A percentile compares a stretch with the other conserved stretches of the same genome.
Conservation (phyloP, 1,140 invertebrate genomes). For the Bilobella aurantiaca region DNA sequence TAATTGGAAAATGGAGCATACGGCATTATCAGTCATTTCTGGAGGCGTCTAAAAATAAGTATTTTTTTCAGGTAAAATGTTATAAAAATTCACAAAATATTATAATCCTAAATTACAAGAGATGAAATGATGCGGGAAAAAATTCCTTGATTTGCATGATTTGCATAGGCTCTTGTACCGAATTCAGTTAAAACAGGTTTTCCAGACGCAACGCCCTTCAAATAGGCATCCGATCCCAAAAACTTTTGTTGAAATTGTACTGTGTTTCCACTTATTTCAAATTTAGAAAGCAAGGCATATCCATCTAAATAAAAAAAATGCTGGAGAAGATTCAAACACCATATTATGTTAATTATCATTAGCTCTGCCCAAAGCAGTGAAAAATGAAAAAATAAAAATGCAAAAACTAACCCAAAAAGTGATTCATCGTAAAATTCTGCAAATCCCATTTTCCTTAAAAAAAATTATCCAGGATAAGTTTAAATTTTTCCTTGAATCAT, state of each 20-base stretch:
- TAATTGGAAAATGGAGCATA: slow-evolving; percentile 41
- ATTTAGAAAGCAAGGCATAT: slow-evolving; percentile 40
- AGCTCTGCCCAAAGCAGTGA: no score
- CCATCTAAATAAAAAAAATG: slow-evolving; percentile 28
- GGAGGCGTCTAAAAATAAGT: slow-evolving; percentile 36
- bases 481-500: background rate
- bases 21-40: slow-evolving; percentile 41
- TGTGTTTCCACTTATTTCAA: slow-evolving; percentile 35
- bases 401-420: slow-evolving; percentile 13
- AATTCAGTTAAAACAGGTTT: slow-evolving; percentile 42
- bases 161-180: slow-evolving; percentile 41
- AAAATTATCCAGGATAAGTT: background rate
- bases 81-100: no score
- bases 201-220: slow-evolving; percentile 37
- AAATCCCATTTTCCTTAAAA: slow-evolving; percentile 23
- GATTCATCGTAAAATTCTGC: slow-evolving; percentile 21
- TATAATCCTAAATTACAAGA: slow-evolving; percentile 36
- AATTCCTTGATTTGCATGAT: slow-evolving; percentile 40
- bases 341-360: no score
- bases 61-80: no score
- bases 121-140: slow-evolving; percentile 38
- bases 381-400: no score
- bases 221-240: slow-evolving; percentile 41
- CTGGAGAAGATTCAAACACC: no score
- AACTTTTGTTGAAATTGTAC: slow-evolving; percentile 38